Base-by-base conservation (phyloP, 2,797 vertebrate species). In the Megaceryle alcyon region DNA sequence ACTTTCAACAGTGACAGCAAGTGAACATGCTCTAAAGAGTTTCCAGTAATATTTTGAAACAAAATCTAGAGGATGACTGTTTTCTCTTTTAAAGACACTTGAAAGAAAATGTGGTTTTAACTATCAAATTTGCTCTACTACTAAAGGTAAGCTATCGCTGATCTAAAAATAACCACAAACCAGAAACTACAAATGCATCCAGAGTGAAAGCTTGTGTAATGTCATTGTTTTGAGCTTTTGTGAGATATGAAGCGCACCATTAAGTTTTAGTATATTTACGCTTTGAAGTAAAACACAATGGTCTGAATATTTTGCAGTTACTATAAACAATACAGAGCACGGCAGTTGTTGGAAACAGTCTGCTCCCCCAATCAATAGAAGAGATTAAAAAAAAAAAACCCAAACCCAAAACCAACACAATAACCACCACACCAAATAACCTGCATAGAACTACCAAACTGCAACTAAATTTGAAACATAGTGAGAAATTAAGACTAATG, bases 241-340 rank as follows among this genome's bases (percentile, higher is more conserved):
- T 90, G 82, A 95, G 87, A 93, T 75, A 88, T 46, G 76, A 94
- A 84, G 90, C 1, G 26, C 86, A 90, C 92, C 88, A 97, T 88
- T 96, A 94, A 86, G 88, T 80, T 93, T 76, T 96, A 94, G 85
- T 68, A 59, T 59, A 85, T 93, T 94, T 94, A 90, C 93, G 82
- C 90, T 96, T 88, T 95, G 81, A 79, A 90, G 94, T 94, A 86
- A 90, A 96, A 82, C 92, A 96, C 95, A 95, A 94, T 94, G 82
- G 88, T 68, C 94, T 85, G 77, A 88, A 96, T 95, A 95, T 90
- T 95, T 72, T 95, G 83, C 77, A 96, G 83, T 82, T 95, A 92
- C 89, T 92, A 96, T 76, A 96, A 90, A 96, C 95, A 97, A 81
- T 59, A 57, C 41, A 80, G 77, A 94, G 81, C 81, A 54, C 44